Evolutionary conservation across 1,140 invertebrate genomes (phyloP), one percentile per base, ranked within the genome.

Genomic region (Orius laevigatus): DNA sequence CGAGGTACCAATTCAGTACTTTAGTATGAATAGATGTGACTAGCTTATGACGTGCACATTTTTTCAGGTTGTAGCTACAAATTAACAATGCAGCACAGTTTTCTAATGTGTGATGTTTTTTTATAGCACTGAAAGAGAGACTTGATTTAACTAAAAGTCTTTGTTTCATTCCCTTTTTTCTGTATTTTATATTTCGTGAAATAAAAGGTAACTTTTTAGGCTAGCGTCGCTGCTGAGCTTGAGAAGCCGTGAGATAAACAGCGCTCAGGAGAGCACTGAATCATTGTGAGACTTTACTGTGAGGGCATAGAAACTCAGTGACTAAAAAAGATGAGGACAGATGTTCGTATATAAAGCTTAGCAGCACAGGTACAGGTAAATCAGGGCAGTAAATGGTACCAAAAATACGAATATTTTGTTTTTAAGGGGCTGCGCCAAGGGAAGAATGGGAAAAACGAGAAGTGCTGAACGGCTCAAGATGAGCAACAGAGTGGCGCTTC

Each of bases 381-480:
- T 34, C n/a, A 34, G 25, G 47, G 46, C 20, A 16, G 33, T 48
- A 57, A 49, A 40, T 41, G 18, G 44, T 34, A 12, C n/a, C 10
- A 38, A 12, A 38, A 32, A 9, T 32, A 10, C n/a, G n/a, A n/a
- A n/a, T n/a, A n/a, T n/a, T n/a, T n/a, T 14, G 15, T 36, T 51
- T 55, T 11, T 56, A 51, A 75, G 79, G 57, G 76, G 86, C 36
- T 64, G n/a, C n/a, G n/a, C n/a, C 86, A 46, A 70, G 76, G 35
- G 84, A 88, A 66, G 84, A 86, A 68, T 85, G 81, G 80, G 79
- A 83, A 57, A 80, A 77, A 59, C 59, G 82, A 54, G 81, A 84
- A 60, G 78, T 85, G 61, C 60, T 87, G 84, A 87, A 63, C 67
- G 69, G 48, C 60, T 10, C 81, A 85, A 62, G 71, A 76, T 57